Evolutionary conservation across 2,113 vertebrate genomes (phyloP), one percentile per base, ranked within the genome.

Genomic region (Pseudorectes ferrugineus): DNA sequence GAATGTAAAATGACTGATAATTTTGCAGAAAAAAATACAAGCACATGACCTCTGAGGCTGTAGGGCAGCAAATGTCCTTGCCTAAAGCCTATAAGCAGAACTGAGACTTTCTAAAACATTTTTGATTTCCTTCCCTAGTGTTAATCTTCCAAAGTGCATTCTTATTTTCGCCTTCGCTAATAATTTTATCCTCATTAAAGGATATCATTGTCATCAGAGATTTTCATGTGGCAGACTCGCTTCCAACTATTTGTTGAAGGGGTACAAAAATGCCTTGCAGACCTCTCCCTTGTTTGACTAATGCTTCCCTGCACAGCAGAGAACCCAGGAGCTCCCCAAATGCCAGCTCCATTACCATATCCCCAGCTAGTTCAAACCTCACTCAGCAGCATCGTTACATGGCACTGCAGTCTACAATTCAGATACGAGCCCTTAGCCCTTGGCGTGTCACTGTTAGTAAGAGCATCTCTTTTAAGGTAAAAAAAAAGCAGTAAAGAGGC

Each of bases 241-340:
- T 85, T 91, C 45, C 58, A 87, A 87, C 68, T 95, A 91, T 95
- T 95, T 85, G 52, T 87, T 83, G 58, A 88, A 82, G 42, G 35
- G 33, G 29, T 82, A 22, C 11, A 77, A 65, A 81, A 75, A 58
- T 58, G 25, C 49, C 38, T 65, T 65, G 25, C 55, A 81, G 79
- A 88, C 11, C 65, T 88, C 45, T 36, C 23, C 29, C 9, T 38
- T 90, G 63, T 85, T 81, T 87, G 77, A 81, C 24, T 62, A 52
- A 40, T 67, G 25, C 25, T 70, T 88, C 43, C 40, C 29, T 70
- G 23, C 48, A 21, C 28, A 65, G 74, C 0, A 73, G 85, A 72
- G 73, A 91, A 26, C 45, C 63, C 33, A 80, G 46, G 54, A 93
- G 42, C 58, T 79, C 49, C 45, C 40, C 61, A 71, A 25, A 35